Base-by-base conservation (phyloP, 2,888 invertebrate species). In the Tipula helvola region DNA sequence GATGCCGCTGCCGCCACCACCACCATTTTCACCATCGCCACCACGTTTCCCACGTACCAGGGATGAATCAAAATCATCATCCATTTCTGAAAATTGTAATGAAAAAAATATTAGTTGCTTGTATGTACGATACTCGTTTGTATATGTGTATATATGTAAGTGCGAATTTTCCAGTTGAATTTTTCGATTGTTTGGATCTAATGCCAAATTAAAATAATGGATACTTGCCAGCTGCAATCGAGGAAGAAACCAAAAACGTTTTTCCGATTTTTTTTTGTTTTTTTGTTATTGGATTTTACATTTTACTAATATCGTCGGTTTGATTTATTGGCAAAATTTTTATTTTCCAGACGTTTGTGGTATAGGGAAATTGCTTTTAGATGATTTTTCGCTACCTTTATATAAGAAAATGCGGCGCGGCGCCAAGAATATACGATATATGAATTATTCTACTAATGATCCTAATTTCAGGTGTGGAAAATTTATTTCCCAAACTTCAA, bases 1-100 rank as follows among this genome's bases (percentile, higher is more conserved):
- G n/a, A 0, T 84, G 39, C 39, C 16, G 39, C 84, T 89, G 39
- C 90, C 90, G 2, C 90, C 90, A 2, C 90, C 90, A 16, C 91
- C 41, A 5, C 16, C 41, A 10, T 13, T 84, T 84, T 84, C 41
- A 84, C 84, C 89, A 41, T 90, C 90, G 2, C 90, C 90, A 2
- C 90, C 90, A 16, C 91, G 90, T 87, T 91, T 90, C 86, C 91
- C 90, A 44, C 91, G 91, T 84, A 84, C 41, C n/a, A 84, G 84
- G 36, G 84, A 84, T 39, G 84, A 84, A 84, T 84, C 84, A n/a
- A 84, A 84, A 39, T 84, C 84, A 39, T 84, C 84, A 39, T 84
- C 28, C 71, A 71, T 71, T 71, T 28, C 71, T 71, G 28, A 28
- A 71, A 71, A 10, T 71, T 12, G 44, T 44, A 52, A 16, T 5